phyloP scores from a whole-genome alignment of 2,888 invertebrate species.

The Rugalucina vietnamica region DNA sequence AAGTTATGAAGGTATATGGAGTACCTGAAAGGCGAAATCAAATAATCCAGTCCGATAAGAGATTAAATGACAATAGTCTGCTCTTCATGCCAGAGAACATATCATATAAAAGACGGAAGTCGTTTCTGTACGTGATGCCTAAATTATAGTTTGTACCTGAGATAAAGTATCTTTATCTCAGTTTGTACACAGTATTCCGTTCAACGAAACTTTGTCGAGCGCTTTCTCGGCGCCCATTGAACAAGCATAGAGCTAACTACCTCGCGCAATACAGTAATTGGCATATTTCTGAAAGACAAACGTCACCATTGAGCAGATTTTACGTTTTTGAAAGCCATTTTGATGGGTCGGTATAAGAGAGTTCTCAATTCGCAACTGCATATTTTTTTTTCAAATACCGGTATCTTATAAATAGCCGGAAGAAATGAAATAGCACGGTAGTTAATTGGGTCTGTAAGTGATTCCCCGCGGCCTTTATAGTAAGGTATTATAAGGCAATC shows the following conservation, averaged over 20 bases:
- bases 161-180: too few relatives aligned
- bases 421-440: constrained; percentile 20
- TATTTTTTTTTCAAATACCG: constrained; percentile 6
- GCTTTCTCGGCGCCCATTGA: background rate
- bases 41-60: too few relatives aligned
- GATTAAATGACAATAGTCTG: too few relatives aligned
- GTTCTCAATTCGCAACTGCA: constrained; percentile 1
- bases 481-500: background rate
- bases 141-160: background rate
- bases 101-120: too few relatives aligned
- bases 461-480: background rate
- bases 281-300: background rate
- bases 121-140: too few relatives aligned
- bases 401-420: constrained; percentile 15
- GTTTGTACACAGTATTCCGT: background rate
- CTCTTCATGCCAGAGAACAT: too few relatives aligned
- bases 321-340: background rate
- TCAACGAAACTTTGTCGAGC: background rate
- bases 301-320: background rate
- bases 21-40: too few relatives aligned
- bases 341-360: background rate
- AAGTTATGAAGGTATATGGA: too few relatives aligned
- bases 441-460: constrained; percentile 13
- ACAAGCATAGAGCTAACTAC: background rate
- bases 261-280: background rate